Base-by-base conservation (phyloP, 1,140 invertebrate species). In the Papilio helenus region DNA sequence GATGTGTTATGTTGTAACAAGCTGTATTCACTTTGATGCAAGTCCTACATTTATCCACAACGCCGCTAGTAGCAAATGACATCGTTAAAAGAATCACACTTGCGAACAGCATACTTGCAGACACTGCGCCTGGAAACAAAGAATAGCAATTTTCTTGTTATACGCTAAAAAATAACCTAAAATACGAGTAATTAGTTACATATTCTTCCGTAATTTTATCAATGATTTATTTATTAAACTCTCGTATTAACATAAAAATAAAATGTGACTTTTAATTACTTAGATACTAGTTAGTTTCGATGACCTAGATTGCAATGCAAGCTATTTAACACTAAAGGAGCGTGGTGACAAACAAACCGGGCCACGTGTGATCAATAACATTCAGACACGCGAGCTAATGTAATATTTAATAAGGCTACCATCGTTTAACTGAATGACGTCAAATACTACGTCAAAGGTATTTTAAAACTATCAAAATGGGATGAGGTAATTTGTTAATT, bases 1-100 rank as follows among this genome's bases (percentile, higher is more conserved):
- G 81, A 34, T 86, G 83, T 3, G 86, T 86, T 1, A 88, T 76
- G 79, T 92, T 92, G 85, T 90, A 90, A 78, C 93, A 94, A 0
- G 83, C 86, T 7, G 71, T 79, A 71, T 91, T 82, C 9, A 90
- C 76, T 82, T 85, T 82, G 61, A 92, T 81, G 65, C 93, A 94
- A 1, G 85, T 88, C 1, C 78, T 34, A 72, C 91, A 94, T 29
- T 29, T 39, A n/a, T 10, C n/a, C 16, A 34, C 39, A 1, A 12
- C n/a, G 16, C 77, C 80, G 23, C 78, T 68, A 14, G 80, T 68
- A 26, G 23, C 39, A 51, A 39, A 16, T 3, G 74, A 58, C n/a
- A 76, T 34, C 49, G 29, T n/a, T 9, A 18, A 34, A 39, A 76
- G 7, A 2, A 76, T 20, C 16, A 58, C 4, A 76, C 46, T 76